phyloP scores from a whole-genome alignment of 2,113 vertebrate species.

The Rhinichthys klamathensis region DNA sequence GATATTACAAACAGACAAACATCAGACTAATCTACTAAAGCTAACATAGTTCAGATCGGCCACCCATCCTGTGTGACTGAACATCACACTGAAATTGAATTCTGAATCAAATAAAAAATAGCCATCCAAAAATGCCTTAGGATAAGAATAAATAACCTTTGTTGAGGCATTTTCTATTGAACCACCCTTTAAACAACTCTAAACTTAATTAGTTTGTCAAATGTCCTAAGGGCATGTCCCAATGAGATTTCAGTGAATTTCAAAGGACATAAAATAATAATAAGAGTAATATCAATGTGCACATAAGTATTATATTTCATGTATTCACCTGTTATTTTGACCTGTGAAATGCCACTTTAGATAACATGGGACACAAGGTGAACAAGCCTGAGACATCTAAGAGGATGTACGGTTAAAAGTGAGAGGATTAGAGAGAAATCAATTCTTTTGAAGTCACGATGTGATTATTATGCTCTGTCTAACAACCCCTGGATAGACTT shows the following conservation, averaged over 20 bases:
- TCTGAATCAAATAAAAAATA: constrained; percentile 10
- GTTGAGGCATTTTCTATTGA: constrained; percentile 6
- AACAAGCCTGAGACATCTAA: neutral
- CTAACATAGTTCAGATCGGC: constrained; percentile 5
- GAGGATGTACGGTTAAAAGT: neutral
- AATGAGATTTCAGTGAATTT: neutral
- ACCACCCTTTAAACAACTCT: constrained; percentile 1
- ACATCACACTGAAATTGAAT: constrained; percentile 4
- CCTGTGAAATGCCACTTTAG: neutral
- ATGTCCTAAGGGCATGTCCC: neutral
- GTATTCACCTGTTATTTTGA: neutral
- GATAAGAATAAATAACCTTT: neutral
- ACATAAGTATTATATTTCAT: neutral
- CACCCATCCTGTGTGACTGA: neutral
- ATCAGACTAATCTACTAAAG: constrained; percentile 34
- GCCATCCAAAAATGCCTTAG: neutral
- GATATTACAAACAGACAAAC: constrained; percentile 36
- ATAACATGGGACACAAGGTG: neutral
- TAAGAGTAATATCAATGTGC: neutral
- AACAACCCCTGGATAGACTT: neutral
- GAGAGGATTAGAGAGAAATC: constrained; percentile 7
- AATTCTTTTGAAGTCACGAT: neutral
- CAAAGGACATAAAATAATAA: neutral
- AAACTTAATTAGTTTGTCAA: neutral
- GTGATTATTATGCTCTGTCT: neutral